Base-by-base conservation (phyloP, 1,140 invertebrate species). In the Tachypleus tridentatus region DNA sequence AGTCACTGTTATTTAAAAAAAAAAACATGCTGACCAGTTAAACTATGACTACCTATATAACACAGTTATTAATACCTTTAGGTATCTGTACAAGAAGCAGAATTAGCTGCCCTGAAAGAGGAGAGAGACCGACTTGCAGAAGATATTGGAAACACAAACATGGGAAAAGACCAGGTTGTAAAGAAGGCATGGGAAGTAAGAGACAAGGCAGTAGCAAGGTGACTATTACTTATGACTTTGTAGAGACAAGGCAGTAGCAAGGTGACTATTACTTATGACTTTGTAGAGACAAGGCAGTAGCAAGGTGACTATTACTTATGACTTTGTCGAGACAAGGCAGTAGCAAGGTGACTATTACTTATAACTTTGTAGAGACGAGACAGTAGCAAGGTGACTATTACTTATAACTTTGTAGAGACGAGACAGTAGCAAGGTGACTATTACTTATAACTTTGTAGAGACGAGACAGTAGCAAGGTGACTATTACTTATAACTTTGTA, bases 171-270 rank as follows among this genome's bases (percentile, higher is more conserved):
- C 72, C 88, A 93, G 69, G 82, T 92, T 9, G 82, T 96, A 8
- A 75, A 77, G 64, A 74, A 78, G 74, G 90, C 91, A 1, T 84
- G 91, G 73, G 83, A 86, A 62, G 87, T 91, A 68, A 81, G 93
- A 11, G 92, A 96, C 76, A 84, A 89, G 59, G 92, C 93, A 4
- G 87, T 93, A 4, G 83, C 86, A 48, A 82, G 89, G 76, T 76
- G 66, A 7, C 7, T 54, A 7, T 54, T 54, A 54, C 7, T 54
- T 54, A n/a, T n/a, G n/a, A 54, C 53, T 54, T 54, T 8, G 53
- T 54, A 7, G 53, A 54, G 7, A n/a, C n/a, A 8, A 54, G 0
- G 29, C 29, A 29, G 29, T 29, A 29, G 29, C 29, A 29, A 29
- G 29, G 29, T 29, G 29, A 29, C 29, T 29, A 29, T 29, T 29